Base-by-base conservation (phyloP, 2,113 vertebrate species). In the Entelurus aequoreus region DNA sequence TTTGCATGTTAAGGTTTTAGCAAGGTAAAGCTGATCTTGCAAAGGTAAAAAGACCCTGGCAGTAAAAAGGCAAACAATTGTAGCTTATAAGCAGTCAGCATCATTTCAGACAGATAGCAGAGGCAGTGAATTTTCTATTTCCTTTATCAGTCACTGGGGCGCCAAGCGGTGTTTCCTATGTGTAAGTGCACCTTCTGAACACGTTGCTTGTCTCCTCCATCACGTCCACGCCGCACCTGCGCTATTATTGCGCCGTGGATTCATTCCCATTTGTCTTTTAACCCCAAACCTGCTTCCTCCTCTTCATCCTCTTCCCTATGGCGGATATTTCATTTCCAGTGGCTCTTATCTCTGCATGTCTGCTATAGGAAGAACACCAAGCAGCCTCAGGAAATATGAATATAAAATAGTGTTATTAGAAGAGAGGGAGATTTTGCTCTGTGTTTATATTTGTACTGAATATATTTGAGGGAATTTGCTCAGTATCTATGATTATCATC, bases 141-240 rank as follows among this genome's bases (percentile, higher is more conserved):
- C 72, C 55, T 81, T 81, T 82, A 78, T 84, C 79, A 69, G 83
- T 69, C 75, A 75, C 71, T 73, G 65, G 50, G 74, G 81, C 81
- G 76, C 74, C 70, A 84, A 76, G 83, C 80, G 80, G 48, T 69
- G 74, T 62, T 84, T 69, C 73, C 66, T 70, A 63, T 65, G 75
- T 66, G 74, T 82, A 79, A 76, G 59, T 53, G 60, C 74, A 79
- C 75, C 60, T 75, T 74, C 72, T 70, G 66, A 76, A 80, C 65
- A 72, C 48, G 47, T 49, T 53, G 65, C 62, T 63, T 70, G 63
- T 66, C 59, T 74, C 52, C 47, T 65, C 58, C 78, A 73, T 85
- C 72, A 62, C 76, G 71, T 71, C 16, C 65, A 12, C 68, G 67
- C 71, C 72, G 62, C 71, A 68, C 38, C 57, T 68, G 16, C 53